Conservation (phyloP, 2,888 invertebrate species). For the Orthosia cruda region DNA sequence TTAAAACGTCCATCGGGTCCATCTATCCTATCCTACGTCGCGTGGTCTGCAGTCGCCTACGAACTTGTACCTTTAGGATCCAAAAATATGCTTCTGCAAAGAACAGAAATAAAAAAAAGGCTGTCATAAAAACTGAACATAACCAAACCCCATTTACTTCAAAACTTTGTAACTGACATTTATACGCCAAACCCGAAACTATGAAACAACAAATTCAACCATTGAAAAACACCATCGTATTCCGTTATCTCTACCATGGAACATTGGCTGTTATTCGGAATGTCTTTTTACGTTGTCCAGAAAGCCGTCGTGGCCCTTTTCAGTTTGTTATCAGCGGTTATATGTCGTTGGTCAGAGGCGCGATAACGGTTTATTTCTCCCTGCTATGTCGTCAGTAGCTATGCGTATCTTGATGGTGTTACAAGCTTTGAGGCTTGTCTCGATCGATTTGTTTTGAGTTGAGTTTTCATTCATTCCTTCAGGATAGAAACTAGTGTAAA, state of each 20-base stretch:
- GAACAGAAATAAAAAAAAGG: too few species aligned
- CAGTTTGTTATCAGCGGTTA: conserved; percentile 66
- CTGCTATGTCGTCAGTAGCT: conserved; percentile 36
- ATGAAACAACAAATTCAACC: conserved; percentile 58
- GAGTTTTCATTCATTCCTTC: background rate
- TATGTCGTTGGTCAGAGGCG: conserved; percentile 60
- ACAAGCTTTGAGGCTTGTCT: conserved; percentile 8
- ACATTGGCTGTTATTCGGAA: conserved; percentile 61
- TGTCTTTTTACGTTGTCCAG: conserved; percentile 72
- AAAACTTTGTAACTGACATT: conserved; percentile 25
- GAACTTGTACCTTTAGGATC: too few species aligned
- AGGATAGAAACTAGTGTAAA: too few species aligned
- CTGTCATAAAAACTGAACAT: too few species aligned
- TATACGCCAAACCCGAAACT: conserved; percentile 44
- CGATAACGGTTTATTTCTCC: conserved; percentile 63
- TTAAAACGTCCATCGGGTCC: too few species aligned
- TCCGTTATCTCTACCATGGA: conserved; percentile 52
- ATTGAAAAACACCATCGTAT: conserved; percentile 61
- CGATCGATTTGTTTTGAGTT: background rate
- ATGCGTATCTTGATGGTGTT: conserved; percentile 35
- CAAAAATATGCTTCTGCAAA: too few species aligned
- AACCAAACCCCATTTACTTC: conserved; percentile 16
- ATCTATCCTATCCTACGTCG: too few species aligned
- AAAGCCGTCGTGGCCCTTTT: conserved; percentile 69
- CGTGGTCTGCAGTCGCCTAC: too few species aligned